Evolutionary conservation across 2,113 vertebrate species (phyloP).

Genomic region (Paratilapia polleni): DNA sequence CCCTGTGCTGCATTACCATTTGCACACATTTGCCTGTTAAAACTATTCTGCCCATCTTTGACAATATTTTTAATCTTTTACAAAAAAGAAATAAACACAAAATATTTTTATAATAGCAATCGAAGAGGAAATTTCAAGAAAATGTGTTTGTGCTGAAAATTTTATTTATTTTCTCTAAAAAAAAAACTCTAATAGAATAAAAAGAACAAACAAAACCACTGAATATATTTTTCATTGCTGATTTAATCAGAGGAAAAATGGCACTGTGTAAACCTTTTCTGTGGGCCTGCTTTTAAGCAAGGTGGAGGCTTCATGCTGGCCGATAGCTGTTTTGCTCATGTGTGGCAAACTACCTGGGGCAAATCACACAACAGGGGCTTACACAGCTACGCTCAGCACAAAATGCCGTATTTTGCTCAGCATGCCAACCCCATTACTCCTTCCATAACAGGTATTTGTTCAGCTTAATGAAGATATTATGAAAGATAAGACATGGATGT

Average conservation of each 20-base stretch:
- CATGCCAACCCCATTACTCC: neutral
- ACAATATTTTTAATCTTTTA: neutral
- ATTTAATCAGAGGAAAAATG: neutral
- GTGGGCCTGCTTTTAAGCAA: neutral
- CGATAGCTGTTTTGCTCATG: slow-evolving; percentile 27
- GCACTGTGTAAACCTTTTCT: neutral
- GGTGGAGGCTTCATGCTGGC: slow-evolving; percentile 9
- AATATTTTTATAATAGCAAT: neutral
- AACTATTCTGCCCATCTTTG: neutral
- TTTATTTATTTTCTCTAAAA: neutral
- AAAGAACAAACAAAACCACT: neutral
- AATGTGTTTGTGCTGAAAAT: neutral
- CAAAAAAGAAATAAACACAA: neutral
- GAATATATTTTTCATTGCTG: neutral
- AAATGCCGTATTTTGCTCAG: slow-evolving; percentile 17
- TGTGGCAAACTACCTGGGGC: slow-evolving; percentile 24
- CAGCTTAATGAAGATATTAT: neutral
- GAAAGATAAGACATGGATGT: neutral
- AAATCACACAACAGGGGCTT: slow-evolving; percentile 32
- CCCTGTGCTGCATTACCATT: neutral
- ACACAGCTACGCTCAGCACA: slow-evolving; percentile 10
- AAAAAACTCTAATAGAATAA: neutral
- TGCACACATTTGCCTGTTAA: neutral
- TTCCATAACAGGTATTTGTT: neutral
- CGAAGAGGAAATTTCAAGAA: neutral